Conservation (phyloP, 2,888 invertebrate genomes). For the Hemithea aestivaria region DNA sequence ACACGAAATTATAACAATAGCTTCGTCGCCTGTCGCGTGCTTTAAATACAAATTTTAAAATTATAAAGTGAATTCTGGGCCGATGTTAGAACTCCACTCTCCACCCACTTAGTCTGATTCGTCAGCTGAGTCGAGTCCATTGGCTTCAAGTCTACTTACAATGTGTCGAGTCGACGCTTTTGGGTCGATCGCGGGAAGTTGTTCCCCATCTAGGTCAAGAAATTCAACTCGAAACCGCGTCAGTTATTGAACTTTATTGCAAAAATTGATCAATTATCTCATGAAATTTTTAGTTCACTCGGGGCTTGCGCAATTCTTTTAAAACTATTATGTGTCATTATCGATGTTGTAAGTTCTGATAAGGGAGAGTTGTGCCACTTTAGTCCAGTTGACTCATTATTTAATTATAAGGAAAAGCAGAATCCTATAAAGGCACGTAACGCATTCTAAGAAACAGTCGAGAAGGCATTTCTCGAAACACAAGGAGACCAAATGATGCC, state of each 20-base stretch:
- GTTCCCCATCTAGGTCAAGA: conserved; percentile 20
- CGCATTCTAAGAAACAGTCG: conserved; percentile 33
- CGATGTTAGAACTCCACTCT: conserved; percentile 6
- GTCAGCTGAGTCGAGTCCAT: conserved; percentile 19
- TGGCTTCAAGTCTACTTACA: conserved; percentile 17
- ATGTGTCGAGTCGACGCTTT: conserved; percentile 12
- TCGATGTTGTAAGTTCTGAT: background rate
- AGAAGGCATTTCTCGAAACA: conserved; percentile 36
- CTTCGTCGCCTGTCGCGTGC: conserved; percentile 1
- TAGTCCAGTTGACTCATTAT: conserved; percentile 1
- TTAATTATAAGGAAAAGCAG: conserved; percentile 7
- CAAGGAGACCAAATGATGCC: conserved; percentile 34
- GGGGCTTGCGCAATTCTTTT: background rate
- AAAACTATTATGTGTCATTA: background rate
- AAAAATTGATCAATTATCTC: conserved; percentile 3
- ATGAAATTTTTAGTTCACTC: background rate
- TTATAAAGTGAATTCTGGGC: conserved; percentile 21
- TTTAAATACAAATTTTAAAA: conserved; percentile 9
- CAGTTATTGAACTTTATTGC: conserved; percentile 10
- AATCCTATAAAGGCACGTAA: conserved; percentile 16
- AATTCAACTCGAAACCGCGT: conserved; percentile 17
- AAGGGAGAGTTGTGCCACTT: background rate
- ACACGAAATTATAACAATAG: conserved; percentile 3
- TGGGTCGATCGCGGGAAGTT: conserved; percentile 12
- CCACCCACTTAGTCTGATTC: conserved; percentile 25